Conservation (phyloP, 2,797 vertebrate species). For the Uromys caudimaculatus region DNA sequence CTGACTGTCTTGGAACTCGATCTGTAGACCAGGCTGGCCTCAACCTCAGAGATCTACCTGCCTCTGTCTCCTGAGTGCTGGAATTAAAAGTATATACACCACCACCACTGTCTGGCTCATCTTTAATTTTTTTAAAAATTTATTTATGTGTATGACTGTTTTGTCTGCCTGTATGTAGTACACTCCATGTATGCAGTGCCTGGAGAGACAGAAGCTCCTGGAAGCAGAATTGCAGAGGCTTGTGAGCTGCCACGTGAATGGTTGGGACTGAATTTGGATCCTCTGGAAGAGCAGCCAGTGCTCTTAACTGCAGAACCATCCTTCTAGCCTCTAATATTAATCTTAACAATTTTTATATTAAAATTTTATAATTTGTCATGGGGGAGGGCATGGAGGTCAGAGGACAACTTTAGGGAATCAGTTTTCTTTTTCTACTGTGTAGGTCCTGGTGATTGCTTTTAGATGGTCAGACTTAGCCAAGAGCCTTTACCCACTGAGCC, state of each 20-base stretch:
- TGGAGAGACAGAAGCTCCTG: not conserved
- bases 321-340: not conserved
- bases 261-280: not conserved
- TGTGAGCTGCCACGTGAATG: not conserved
- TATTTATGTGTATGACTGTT: not conserved
- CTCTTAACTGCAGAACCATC: not conserved
- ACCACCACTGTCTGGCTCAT: not conserved
- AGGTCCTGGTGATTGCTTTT: not conserved
- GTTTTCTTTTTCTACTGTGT: not conserved
- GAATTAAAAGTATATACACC: not conserved
- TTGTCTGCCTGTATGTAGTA: not conserved
- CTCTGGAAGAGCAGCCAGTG: not conserved
- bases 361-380: not conserved
- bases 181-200: not conserved
- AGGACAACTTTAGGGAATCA: not conserved
- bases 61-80: not conserved
- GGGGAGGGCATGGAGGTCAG: not conserved
- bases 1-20: not conserved
- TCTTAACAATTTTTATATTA: not conserved
- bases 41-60: not conserved
- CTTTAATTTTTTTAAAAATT: not conserved
- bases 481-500: not conserved
- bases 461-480: too few species aligned
- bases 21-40: not conserved
- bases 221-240: not conserved